Conservation (phyloP, 2,888 invertebrate genomes). For the Agelastica alni region DNA sequence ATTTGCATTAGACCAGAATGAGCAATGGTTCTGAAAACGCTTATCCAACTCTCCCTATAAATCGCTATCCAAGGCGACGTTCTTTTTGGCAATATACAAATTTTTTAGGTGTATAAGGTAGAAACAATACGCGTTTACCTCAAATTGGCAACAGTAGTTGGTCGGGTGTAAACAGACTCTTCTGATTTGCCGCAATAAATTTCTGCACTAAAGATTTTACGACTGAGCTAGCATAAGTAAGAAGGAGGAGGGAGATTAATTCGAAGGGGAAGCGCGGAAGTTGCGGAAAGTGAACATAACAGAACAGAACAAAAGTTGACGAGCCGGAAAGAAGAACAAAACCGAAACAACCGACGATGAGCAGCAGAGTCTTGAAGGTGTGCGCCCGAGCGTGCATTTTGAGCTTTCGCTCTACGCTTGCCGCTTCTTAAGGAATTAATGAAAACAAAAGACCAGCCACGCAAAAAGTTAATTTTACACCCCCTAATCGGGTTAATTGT, state of each 20-base stretch:
- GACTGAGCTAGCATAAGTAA: not conserved
- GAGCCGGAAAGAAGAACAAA: conserved; percentile 56
- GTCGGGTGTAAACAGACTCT: no score
- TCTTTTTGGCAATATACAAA: no score
- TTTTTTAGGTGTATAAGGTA: no score
- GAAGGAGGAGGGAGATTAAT: conserved; percentile 50
- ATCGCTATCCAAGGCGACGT: no score
- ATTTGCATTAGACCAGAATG: no score
- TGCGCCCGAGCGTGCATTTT: conserved; percentile 39
- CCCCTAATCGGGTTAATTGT: conserved; percentile 37
- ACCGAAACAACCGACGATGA: conserved; percentile 42
- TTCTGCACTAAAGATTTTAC: no score
- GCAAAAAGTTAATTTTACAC: conserved; percentile 43
- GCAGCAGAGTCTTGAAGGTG: conserved; percentile 40
- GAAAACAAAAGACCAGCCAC: conserved; percentile 38
- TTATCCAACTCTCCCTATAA: no score
- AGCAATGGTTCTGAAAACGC: no score
- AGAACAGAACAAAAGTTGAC: conserved; percentile 55
- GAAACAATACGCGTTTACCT: no score
- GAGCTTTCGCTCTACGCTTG: conserved; percentile 39
- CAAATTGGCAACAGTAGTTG: no score
- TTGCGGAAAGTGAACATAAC: conserved; percentile 54
- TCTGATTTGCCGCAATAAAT: no score
- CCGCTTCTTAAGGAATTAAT: conserved; percentile 46
- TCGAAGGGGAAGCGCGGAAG: conserved; percentile 45